Base-by-base conservation (phyloP, 2,888 invertebrate genomes). In the Ferdinandea cuprea region DNA sequence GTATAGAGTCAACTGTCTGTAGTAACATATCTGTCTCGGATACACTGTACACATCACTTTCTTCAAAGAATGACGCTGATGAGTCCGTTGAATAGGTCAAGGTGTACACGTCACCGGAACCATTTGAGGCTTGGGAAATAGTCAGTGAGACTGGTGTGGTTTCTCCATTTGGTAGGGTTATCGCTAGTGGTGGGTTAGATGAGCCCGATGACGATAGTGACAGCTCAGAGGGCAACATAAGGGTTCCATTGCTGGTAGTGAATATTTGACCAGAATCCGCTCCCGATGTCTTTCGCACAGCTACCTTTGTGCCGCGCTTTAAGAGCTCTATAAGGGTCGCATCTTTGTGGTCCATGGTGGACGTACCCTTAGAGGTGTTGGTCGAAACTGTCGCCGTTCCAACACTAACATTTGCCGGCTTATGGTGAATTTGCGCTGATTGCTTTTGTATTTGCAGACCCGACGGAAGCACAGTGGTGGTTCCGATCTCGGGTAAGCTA, bases 21-120 rank as follows among this genome's bases (percentile, higher is more conserved):
- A 95, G 90, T 30, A 95, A 91, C 92, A 95, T 94, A 19, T 91
- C 91, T 8, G 94, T 93, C 86, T 95, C 95, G 68, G 93, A 93
- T 2, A 94, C 94, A 87, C 94, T 94, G 78, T 95, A 96, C n/a
- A 95, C 94, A 87, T 96, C 96, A 85, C 95, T 95, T 88, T 96
- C 89, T 50, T 88, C 88, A 42, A 91, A 91, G 94, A 63, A 95
- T 89, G 87, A 94, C 92, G 77, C 94, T 92, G 89, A 93, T 91
- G 90, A 94, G 93, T 87, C 94, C 92, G 86, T 92, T 88, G 91
- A 90, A 84, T 89, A 94, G 44, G 93, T 92, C 72, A 93, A 89
- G 0, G 93, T 92, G 86, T 94, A 95, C 11, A 93, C 92, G 59
- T 92, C 92, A 61, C 93, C 93, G 5, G 93, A 92, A 1, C 86